These are phyloP conservation scores for Aegotheles bennettii DNA, from an alignment of 2,113 vertebrate genomes.

Conservation along the genomic window DNA sequence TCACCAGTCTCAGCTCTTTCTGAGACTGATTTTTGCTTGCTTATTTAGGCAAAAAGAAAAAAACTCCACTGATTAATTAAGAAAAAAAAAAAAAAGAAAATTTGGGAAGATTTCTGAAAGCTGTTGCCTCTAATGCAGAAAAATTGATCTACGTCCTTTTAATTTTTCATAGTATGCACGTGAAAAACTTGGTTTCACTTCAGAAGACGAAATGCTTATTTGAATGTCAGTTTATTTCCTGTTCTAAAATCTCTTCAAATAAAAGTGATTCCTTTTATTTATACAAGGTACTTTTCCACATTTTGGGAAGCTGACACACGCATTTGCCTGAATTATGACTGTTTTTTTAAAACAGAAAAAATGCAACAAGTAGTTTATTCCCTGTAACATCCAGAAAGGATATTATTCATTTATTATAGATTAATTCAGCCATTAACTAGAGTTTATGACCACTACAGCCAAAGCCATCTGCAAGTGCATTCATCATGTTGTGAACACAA, in stretches of 20 bases:
- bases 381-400: not conserved
- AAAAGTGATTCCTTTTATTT: slow-evolving; percentile 14
- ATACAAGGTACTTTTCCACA: not conserved
- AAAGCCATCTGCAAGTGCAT: slow-evolving; percentile 45
- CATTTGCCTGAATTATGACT: not conserved
- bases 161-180: not conserved
- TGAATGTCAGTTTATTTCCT: not conserved
- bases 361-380: not conserved
- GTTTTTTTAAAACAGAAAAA: not conserved
- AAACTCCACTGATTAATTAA: not conserved
- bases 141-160: not conserved
- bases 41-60: not conserved
- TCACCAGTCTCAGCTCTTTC: not conserved
- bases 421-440: slow-evolving; percentile 46
- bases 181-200: not conserved
- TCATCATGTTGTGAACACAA: slow-evolving; percentile 36
- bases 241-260: not conserved
- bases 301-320: not conserved
- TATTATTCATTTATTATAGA: slow-evolving; percentile 45
- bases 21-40: not conserved
- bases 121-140: not conserved
- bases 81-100: not conserved
- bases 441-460: slow-evolving; percentile 44
- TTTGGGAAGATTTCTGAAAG: not conserved
- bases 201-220: not conserved